phyloP scores from a whole-genome alignment of 2,888 invertebrate genomes.

The Resseliella maxima region DNA sequence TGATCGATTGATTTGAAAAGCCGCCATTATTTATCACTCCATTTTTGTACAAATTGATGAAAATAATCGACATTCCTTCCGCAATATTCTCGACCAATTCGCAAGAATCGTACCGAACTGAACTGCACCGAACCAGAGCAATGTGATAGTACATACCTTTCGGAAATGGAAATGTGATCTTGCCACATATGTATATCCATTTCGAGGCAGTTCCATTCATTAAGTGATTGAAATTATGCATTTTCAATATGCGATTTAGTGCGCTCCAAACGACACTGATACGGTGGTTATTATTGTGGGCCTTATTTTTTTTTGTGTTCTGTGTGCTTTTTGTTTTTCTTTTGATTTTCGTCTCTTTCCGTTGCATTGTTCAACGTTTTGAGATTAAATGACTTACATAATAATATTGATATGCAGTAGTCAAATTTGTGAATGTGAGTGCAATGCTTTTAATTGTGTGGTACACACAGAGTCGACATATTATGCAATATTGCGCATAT shows the following conservation, averaged over 20 bases:
- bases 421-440: conserved; percentile 46
- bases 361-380: conserved; percentile 47
- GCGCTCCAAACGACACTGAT: not conserved
- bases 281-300: too few relatives aligned
- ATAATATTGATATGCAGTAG: conserved; percentile 37
- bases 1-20: conserved; percentile 27
- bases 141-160: not conserved
- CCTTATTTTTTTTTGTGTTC: too few relatives aligned
- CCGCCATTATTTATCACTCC: conserved; percentile 22
- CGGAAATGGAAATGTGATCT: not conserved
- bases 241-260: not conserved
- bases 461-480: not conserved
- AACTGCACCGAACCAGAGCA: too few relatives aligned
- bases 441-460: conserved; percentile 21
- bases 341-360: too few relatives aligned
- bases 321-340: too few relatives aligned
- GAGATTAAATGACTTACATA: conserved; percentile 9
- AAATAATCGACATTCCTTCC: not conserved
- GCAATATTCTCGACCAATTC: not conserved
- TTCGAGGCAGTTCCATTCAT: not conserved
- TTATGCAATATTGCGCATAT: conserved; percentile 22
- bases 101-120: too few relatives aligned
- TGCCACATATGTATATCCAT: not conserved
- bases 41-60: conserved; percentile 34
- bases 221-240: conserved; percentile 14